phyloP scores from a whole-genome alignment of 2,797 vertebrate species.

The Pseudocheirus occidentalis region DNA sequence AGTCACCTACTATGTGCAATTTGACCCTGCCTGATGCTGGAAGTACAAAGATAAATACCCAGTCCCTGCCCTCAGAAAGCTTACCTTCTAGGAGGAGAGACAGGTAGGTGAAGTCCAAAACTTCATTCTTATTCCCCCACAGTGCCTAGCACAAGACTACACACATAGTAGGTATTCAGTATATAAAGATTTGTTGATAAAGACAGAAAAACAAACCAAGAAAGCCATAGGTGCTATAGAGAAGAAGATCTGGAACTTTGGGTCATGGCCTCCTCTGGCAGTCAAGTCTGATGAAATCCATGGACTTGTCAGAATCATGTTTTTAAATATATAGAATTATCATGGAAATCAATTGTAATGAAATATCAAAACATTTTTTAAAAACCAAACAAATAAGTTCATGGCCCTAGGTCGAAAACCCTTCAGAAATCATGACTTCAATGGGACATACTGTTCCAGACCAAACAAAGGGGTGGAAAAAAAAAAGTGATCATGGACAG shows the following conservation, averaged over 20 bases:
- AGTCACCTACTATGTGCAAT: neutral
- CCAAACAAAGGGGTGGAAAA: neutral
- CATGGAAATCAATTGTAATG: neutral
- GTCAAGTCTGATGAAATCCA: slow-evolving; percentile 52
- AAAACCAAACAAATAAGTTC: neutral
- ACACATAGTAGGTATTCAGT: neutral
- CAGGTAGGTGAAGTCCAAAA: neutral
- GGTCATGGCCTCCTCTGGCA: slow-evolving; percentile 37
- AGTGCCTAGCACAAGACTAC: neutral
- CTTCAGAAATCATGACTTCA: neutral
- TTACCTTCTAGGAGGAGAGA: neutral
- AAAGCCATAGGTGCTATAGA: slow-evolving; percentile 16
- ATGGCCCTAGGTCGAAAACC: neutral
- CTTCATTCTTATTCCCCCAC: neutral
- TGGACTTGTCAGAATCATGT: neutral
- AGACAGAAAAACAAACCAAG: slow-evolving; percentile 5
- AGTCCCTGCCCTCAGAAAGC: neutral
- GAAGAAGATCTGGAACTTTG: neutral
- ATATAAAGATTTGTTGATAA: neutral
- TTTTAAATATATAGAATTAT: neutral
- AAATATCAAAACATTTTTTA: neutral
- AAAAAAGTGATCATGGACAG: neutral
- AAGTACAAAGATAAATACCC: neutral
- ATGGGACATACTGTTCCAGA: neutral
- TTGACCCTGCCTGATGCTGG: neutral